Evolutionary conservation across 2,888 invertebrate genomes (phyloP), one percentile per base, ranked within the genome.

Genomic region (Drosophila tanythrix): DNA sequence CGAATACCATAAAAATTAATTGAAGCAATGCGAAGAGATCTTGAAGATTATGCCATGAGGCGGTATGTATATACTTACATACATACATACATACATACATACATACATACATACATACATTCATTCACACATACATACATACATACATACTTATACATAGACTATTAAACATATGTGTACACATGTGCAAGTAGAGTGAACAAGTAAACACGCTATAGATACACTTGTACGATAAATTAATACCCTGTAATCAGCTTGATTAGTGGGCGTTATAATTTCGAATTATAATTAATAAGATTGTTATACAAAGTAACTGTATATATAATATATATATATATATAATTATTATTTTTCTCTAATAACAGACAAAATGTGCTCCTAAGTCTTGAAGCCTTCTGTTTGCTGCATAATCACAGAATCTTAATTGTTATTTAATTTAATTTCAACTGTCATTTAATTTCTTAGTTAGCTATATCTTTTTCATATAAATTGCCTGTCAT

Each of bases 1-100:
- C 74, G 58, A 81, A 83, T 81, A 74, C 72, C 69, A 79, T 75
- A 70, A 79, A 82, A 81, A 83, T 86, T 84, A 83, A 83, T 82
- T 86, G 81, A 83, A 64, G 74, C 85, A 71, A 59, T 79, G 66
- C 52, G 33, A 60, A 33, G 31, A 80, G 78, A 79, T 80, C 76
- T 71, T 53, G 13, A 63, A 80, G 78, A 79, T 79, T 74, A 77
- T 56, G 15, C 50, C 57, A 66, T 51, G 59, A 51, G 40, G 43
- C 43, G 51, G 63, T 52, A 31, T 18, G 18, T 67, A 35, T 43
- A 33, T 58, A 31, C 25, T 36, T 13, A 46, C 25, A 27, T 29
- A 38, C 25, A 43, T 25, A 38, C 13, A 31, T 27, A 27, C 18
- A 35, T 13, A 15, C 25, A 25, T 21, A 21, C 21, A 21, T 21